A percentile compares a stretch with the other conserved stretches of the same genome.
Evolutionary conservation across 2,797 vertebrate species (phyloP).

Genomic region (Enteromius fasciolatus): DNA sequence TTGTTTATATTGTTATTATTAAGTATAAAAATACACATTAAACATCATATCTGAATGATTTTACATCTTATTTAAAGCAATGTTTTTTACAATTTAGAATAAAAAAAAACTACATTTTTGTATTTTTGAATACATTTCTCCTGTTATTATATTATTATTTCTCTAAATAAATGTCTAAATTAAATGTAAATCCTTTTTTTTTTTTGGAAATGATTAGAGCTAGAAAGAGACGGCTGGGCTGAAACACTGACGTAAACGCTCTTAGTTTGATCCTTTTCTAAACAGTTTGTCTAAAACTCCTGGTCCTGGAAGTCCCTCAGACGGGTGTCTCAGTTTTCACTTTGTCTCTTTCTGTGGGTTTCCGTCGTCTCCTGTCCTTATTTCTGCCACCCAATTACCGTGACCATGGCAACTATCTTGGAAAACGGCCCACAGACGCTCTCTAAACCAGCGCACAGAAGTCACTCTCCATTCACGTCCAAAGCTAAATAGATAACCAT

Average conservation of each 20-base stretch:
- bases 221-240: not conserved
- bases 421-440: constrained; percentile 78
- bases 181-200: too few relatives aligned
- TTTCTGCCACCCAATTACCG: constrained; percentile 74
- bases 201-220: not conserved
- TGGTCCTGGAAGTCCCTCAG: not conserved
- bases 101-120: not conserved
- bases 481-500: constrained; percentile 82
- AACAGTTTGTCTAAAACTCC: not conserved
- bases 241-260: not conserved
- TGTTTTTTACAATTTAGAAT: not conserved
- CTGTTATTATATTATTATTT: not conserved
- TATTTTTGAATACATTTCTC: not conserved
- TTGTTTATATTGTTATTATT: too few relatives aligned
- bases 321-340: not conserved
- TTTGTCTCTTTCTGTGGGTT: constrained; percentile 21
- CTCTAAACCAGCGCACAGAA: constrained; percentile 69
- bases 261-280: not conserved
- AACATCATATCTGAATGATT: not conserved
- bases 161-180: not conserved
- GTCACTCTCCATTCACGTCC: constrained; percentile 70
- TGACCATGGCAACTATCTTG: constrained; percentile 83
- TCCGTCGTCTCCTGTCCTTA: constrained; percentile 47
- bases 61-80: not conserved
- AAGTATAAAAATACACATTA: not conserved